Base-by-base conservation (phyloP, 2,113 vertebrate genomes). In the Lophura nycthemera region DNA sequence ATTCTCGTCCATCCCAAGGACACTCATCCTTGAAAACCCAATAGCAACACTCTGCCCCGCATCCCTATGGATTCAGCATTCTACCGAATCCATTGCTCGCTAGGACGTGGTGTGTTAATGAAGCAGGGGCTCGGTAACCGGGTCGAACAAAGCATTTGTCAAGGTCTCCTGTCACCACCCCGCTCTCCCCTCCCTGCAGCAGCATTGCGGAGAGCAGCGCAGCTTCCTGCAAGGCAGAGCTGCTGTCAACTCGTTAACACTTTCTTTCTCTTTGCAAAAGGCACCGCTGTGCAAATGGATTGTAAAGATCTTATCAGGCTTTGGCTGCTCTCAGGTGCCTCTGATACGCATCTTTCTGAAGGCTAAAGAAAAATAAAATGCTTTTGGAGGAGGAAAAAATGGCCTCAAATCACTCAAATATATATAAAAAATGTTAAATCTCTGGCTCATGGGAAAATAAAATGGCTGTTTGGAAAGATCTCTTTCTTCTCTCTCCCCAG, bases 91-190 rank as follows among this genome's bases (percentile, higher is more conserved):
- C n/a, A 0, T 3, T 7, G 60, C 69, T 76, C 20, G 18, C 32
- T 25, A 21, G 61, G 65, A 18, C 59, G 48, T n/a, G 64, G 47
- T 20, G 3, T 4, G 2, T 60, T 38, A 83, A 36, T 30, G 72
- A 91, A 86, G 76, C 47, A 42, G 47, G 20, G 43, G 4, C 82
- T 92, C 85, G 74, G 85, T 67, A 67, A 61, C 34, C 16, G 36
- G 57, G 9, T 71, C 59, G 80, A 96, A 95, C 94, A 95, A 97
- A 97, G 93, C 72, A 12, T 36, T 71, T 91, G 79, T 88, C 94
- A 90, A 96, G 91, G 79, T 96, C 92, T 95, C 72, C 87, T 81
- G 80, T 76, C 93, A 67, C 86, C 95, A 91, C 93, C 88, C 93
- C 60, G 38, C 83, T 91, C 73, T 89, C 89, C 83, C 87, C 88